Conservation (phyloP, 2,113 vertebrate genomes). For the Cephalopterus ornatus region DNA sequence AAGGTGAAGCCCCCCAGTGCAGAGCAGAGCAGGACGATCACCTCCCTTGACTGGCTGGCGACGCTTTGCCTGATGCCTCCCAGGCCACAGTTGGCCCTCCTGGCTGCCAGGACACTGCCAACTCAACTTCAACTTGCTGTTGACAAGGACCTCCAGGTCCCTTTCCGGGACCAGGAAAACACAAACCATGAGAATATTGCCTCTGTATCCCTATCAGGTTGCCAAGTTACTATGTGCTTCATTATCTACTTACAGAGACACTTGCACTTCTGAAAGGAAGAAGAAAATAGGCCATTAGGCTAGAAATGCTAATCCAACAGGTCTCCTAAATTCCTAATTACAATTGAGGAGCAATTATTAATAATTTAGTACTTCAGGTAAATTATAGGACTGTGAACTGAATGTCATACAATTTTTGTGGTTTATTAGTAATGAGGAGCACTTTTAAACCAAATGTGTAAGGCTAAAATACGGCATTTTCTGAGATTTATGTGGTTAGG, state of each 20-base stretch:
- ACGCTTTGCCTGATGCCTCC: not conserved
- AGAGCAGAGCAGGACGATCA: not conserved
- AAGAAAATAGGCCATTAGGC: not conserved
- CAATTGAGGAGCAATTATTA: not conserved
- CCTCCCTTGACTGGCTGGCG: fast-evolving
- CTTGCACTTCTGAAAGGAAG: not conserved
- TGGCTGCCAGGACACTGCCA: not conserved
- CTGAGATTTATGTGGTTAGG: not conserved
- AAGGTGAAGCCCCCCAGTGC: fast-evolving
- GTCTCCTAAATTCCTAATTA: not conserved
- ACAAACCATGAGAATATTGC: not conserved
- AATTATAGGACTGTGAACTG: not conserved
- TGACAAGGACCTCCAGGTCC: fast-evolving
- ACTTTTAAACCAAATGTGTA: not conserved
- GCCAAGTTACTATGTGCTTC: not conserved
- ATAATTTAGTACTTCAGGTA: conserved; percentile 1
- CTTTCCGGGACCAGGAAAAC: fast-evolving
- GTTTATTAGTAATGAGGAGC: not conserved
- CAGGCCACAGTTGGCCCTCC: fast-evolving
- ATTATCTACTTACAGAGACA: not conserved
- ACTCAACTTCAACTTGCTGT: fast-evolving
- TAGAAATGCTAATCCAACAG: not conserved
- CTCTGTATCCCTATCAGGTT: not conserved
- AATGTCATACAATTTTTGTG: not conserved
- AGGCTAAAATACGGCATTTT: not conserved